phyloP scores from a whole-genome alignment of 2,797 vertebrate species.

The Myripristis murdjan region DNA sequence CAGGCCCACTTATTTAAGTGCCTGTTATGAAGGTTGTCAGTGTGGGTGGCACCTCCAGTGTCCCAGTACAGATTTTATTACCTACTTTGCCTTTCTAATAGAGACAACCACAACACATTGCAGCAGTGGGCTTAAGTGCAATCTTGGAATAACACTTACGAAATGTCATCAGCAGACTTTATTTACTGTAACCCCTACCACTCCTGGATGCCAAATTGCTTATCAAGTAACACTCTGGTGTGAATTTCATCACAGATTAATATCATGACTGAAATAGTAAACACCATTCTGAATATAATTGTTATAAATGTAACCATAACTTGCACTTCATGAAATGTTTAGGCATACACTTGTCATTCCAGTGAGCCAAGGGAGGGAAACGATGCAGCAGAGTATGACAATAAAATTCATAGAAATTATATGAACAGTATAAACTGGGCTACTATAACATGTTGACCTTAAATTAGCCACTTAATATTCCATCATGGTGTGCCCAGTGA shows the following conservation, averaged over 20 bases:
- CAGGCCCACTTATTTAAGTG: conserved; percentile 22
- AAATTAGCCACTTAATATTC: neutral
- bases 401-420: neutral
- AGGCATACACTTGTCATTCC: neutral
- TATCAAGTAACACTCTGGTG: conserved; percentile 68
- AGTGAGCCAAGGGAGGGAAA: neutral
- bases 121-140: conserved; percentile 50
- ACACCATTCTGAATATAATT: conserved; percentile 8
- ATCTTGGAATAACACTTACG: conserved; percentile 25
- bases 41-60: conserved; percentile 10
- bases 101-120: conserved; percentile 29
- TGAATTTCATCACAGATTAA: conserved; percentile 56
- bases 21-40: conserved; percentile 36
- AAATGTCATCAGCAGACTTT: conserved; percentile 39
- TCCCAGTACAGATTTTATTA: conserved; percentile 48
- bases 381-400: neutral
- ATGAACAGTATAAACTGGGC: neutral
- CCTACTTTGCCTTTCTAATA: conserved; percentile 47
- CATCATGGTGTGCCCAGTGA: no score
- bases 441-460: neutral
- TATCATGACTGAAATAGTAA: conserved; percentile 22
- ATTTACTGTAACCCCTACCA: conserved; percentile 47
- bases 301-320: neutral
- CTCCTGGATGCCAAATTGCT: conserved; percentile 34
- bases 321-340: neutral